phyloP scores from a whole-genome alignment of 1,140 invertebrate species.

The Phthorimaea operculella region DNA sequence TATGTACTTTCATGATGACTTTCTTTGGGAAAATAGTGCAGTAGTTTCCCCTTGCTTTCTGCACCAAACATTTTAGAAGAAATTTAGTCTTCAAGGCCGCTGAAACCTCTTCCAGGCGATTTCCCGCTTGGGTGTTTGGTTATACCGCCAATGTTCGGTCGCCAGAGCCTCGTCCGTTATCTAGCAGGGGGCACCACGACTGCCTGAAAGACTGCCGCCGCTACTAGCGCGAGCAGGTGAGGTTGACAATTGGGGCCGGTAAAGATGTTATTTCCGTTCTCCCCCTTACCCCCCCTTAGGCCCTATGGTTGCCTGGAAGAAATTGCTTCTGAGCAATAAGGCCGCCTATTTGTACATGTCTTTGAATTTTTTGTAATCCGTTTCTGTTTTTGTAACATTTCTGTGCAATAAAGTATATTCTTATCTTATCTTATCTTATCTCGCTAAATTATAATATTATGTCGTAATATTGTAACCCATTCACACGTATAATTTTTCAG shows the following conservation, averaged over 20 bases:
- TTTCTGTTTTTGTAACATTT: too few species aligned
- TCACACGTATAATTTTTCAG: too few species aligned
- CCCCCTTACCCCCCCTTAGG: slow-evolving; percentile 4
- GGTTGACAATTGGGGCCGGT: slow-evolving; percentile 2
- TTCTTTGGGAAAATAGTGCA: slow-evolving; percentile 9
- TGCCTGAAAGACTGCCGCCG: not conserved
- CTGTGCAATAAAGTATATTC: too few species aligned
- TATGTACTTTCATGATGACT: too few species aligned
- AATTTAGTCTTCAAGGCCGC: slow-evolving; percentile 7
- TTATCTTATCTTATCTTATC: too few species aligned
- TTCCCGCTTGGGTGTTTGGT: slow-evolving; percentile 1
- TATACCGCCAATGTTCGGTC: slow-evolving; percentile 11
- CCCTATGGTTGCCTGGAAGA: too few species aligned
- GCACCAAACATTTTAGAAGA: slow-evolving; percentile 5
- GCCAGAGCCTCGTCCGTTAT: slow-evolving; percentile 10
- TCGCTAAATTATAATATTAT: too few species aligned
- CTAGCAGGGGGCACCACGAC: slow-evolving; percentile 9
- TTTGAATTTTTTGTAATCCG: too few species aligned
- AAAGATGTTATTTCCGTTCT: not conserved
- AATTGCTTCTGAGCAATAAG: too few species aligned
- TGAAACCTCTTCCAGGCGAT: slow-evolving; percentile 5
- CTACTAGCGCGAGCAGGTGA: slow-evolving; percentile 2
- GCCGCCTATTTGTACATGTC: too few species aligned
- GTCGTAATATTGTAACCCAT: too few species aligned
- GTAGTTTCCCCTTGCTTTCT: slow-evolving; percentile 16